Evolutionary conservation across 1,140 invertebrate species (phyloP).

Genomic region (Ceratosolen fusciceps): DNA sequence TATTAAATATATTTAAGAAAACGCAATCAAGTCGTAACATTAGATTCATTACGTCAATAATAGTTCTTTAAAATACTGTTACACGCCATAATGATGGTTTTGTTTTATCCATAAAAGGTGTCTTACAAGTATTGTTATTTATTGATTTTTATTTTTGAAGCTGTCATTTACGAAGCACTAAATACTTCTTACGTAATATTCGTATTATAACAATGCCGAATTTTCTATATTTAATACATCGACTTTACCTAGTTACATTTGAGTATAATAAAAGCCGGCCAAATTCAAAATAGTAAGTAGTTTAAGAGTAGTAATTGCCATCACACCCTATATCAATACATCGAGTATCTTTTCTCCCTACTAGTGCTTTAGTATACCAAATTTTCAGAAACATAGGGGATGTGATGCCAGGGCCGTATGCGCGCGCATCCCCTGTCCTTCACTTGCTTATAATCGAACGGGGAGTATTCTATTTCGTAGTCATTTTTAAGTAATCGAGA

Average conservation of each 20-base stretch:
- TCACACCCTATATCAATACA: neutral
- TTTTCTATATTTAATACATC: neutral
- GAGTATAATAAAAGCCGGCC: too few relatives aligned
- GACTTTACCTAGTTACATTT: neutral
- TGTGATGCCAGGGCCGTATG: conserved; percentile 53
- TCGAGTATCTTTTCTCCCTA: neutral
- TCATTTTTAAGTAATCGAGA: conserved; percentile 50
- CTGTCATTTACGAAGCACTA: neutral
- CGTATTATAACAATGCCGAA: neutral
- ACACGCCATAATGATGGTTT: too few relatives aligned
- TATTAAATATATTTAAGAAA: too few relatives aligned
- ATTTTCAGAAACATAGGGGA: conserved; percentile 42
- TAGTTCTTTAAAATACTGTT: too few relatives aligned
- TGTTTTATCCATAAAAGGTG: too few relatives aligned
- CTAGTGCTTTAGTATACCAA: neutral
- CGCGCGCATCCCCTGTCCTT: conserved; percentile 66
- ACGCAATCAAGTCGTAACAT: too few relatives aligned
- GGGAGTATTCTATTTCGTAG: conserved; percentile 68
- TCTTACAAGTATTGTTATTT: neutral
- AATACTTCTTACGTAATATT: neutral
- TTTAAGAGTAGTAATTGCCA: neutral
- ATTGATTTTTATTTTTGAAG: neutral
- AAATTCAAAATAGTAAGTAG: neutral
- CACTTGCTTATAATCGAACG: conserved; percentile 68
- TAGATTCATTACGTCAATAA: too few relatives aligned